Conservation (phyloP, 2,888 invertebrate genomes). For the Nemapogon koenigi region DNA sequence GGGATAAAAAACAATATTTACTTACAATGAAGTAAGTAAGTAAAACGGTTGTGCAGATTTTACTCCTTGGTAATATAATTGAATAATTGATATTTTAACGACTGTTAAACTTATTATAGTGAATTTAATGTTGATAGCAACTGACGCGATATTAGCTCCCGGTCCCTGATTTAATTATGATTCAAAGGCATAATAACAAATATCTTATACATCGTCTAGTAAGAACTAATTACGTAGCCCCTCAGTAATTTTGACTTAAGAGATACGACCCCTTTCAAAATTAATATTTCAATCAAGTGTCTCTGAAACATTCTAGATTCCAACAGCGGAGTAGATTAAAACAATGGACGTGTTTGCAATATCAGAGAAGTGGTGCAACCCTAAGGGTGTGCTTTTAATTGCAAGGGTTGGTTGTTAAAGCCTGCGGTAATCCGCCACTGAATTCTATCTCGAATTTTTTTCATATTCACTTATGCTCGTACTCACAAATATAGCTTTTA, state of each 20-base stretch:
- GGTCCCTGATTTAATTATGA: too few species aligned
- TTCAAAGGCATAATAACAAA: conserved; percentile 8
- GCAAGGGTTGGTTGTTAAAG: conserved; percentile 32
- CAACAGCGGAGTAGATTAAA: conserved; percentile 48
- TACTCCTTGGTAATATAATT: too few species aligned
- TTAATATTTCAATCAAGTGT: conserved; percentile 53
- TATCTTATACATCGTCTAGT: conserved; percentile 1
- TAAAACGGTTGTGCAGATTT: too few species aligned
- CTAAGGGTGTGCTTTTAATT: conserved; percentile 55
- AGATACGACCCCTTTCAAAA: conserved; percentile 22
- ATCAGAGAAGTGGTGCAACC: conserved; percentile 39
- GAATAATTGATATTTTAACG: too few species aligned
- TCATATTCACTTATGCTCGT: too few species aligned
- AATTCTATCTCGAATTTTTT: conserved; percentile 2
- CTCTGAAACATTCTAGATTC: conserved; percentile 32
- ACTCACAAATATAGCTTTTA: too few species aligned
- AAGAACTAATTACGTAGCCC: conserved; percentile 6
- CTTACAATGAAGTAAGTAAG: too few species aligned
- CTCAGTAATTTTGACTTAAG: conserved; percentile 5
- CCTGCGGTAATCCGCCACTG: conserved; percentile 5
- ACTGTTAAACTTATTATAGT: too few species aligned
- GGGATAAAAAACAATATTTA: too few species aligned
- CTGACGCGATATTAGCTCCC: too few species aligned
- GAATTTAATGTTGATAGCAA: too few species aligned
- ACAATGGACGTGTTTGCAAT: conserved; percentile 62